These are phyloP conservation scores for Lagopus muta DNA, from an alignment of 2,113 vertebrate genomes.

Conservation along the genomic window DNA sequence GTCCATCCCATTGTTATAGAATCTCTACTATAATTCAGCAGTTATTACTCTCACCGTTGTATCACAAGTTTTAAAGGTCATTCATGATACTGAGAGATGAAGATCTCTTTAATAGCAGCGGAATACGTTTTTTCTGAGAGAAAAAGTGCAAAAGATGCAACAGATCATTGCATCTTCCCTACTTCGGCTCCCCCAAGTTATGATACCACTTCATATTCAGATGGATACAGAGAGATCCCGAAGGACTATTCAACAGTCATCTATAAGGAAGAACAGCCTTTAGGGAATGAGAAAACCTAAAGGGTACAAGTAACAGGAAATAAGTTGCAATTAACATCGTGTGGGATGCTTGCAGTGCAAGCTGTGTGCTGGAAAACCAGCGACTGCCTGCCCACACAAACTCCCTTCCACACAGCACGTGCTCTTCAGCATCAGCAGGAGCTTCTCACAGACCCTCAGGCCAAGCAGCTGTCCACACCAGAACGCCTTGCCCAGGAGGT, in stretches of 20 bases:
- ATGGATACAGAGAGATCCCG: not conserved
- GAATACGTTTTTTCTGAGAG: not conserved
- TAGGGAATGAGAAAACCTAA: not conserved
- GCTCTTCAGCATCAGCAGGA: not conserved
- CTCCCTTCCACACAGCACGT: not conserved
- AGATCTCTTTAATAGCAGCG: not conserved
- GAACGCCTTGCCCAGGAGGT: not conserved
- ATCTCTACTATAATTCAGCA: not conserved
- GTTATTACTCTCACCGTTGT: not conserved
- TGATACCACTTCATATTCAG: not conserved
- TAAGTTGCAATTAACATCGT: not conserved
- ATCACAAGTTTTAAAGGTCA: not conserved
- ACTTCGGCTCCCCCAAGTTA: not conserved
- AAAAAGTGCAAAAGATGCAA: not conserved
- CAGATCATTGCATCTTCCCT: not conserved
- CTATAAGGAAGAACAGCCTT: not conserved
- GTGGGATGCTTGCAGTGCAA: not conserved
- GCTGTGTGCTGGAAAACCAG: not conserved
- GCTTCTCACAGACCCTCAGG: not conserved
- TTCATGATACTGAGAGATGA: not conserved
- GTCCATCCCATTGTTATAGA: not conserved
- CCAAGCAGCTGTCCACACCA: not conserved
- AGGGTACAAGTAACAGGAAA: not conserved
- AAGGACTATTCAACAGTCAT: not conserved
- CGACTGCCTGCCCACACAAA: not conserved